phyloP scores from a whole-genome alignment of 2,797 vertebrate species.

The Pipistrellus pygmaeus region DNA sequence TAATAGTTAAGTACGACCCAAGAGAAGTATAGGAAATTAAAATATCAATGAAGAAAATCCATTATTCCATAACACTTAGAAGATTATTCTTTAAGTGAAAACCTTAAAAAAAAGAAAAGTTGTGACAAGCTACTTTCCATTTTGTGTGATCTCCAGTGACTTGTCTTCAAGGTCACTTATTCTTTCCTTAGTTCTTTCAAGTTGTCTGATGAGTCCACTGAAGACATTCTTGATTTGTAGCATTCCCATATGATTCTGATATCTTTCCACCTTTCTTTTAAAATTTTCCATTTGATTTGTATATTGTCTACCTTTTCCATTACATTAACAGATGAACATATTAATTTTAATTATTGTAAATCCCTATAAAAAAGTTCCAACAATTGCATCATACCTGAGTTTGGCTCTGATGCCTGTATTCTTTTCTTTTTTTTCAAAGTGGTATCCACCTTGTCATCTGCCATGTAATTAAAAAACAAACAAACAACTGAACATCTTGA shows the following conservation, averaged over 20 bases:
- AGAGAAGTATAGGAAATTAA: neutral
- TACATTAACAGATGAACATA: neutral
- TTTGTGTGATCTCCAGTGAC: neutral
- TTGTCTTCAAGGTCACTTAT: neutral
- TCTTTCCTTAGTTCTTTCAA: neutral
- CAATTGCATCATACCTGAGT: neutral
- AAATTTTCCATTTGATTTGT: neutral
- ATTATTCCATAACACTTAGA: neutral
- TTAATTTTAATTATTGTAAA: conserved; percentile 8
- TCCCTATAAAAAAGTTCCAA: neutral
- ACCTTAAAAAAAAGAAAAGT: neutral
- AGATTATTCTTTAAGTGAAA: neutral
- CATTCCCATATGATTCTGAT: neutral
- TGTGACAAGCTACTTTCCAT: neutral
- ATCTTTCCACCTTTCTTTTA: neutral
- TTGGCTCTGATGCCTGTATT: neutral
- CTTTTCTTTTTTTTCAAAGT: neutral
- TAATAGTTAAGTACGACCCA: neutral
- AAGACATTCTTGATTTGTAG: neutral
- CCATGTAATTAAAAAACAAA: too few relatives aligned
- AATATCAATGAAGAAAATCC: neutral
- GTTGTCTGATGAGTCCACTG: neutral
- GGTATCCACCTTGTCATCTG: neutral
- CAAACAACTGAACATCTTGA: neutral
- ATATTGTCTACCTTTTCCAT: neutral